Percentiles rank a stretch among this genome's conserved stretches.
phyloP scores from a whole-genome alignment of 2,113 vertebrate genomes.

The Turdus rufiventris region DNA sequence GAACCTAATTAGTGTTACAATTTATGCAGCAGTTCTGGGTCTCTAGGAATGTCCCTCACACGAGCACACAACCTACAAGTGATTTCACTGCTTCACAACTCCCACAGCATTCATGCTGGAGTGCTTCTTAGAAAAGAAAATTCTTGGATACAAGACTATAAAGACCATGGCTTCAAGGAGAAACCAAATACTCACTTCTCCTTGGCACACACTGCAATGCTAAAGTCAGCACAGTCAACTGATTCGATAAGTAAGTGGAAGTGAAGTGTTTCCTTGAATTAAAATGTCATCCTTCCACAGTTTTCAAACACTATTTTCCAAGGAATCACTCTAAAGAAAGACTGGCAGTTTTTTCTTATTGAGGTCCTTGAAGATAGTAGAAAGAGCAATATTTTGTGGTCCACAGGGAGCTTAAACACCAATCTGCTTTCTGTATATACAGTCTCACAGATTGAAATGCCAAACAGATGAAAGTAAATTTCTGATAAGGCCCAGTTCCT shows the following conservation, averaged over 20 bases:
- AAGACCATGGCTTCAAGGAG: neutral
- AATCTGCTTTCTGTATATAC: neutral
- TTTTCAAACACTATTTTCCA: constrained; percentile 46
- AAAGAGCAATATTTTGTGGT: constrained; percentile 13
- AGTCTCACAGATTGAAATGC: constrained; percentile 10
- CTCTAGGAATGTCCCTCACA: neutral
- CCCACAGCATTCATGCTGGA: neutral
- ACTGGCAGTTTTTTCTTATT: constrained; percentile 12
- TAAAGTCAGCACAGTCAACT: neutral
- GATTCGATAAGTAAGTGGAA: neutral
- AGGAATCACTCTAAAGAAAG: constrained; percentile 41
- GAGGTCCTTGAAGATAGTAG: constrained; percentile 24
- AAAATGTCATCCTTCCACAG: constrained; percentile 33
- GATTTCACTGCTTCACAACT: neutral
- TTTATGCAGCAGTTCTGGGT: neutral
- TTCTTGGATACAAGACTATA: neutral
- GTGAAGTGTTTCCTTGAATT: neutral
- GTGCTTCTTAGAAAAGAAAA: neutral
- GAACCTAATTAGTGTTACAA: neutral
- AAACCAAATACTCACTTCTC: neutral
- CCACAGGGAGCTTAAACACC: constrained; percentile 14
- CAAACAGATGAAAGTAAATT: neutral
- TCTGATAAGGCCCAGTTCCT: neutral
- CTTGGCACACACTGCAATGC: neutral
- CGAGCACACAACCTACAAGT: rapidly evolving